Evolutionary conservation across 2,113 vertebrate genomes (phyloP).

Genomic region (Cichladusa arquata): DNA sequence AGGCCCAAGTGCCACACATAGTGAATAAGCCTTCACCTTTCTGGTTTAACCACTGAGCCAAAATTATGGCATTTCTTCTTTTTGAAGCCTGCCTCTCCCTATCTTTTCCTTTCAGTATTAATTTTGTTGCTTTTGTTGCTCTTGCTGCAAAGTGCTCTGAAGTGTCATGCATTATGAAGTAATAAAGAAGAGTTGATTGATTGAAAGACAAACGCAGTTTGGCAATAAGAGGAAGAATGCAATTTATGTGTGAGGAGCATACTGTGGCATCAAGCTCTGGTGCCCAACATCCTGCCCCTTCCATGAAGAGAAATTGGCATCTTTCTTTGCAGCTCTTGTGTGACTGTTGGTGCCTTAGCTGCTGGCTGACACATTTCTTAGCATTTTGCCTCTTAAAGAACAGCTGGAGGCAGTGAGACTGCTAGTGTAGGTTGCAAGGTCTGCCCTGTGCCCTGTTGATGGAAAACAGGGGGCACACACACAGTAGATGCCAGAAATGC

Average conservation of each 20-base stretch:
- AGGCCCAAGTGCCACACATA: neutral
- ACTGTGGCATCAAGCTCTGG: neutral
- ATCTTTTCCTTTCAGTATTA: neutral
- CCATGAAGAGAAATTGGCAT: accelerated
- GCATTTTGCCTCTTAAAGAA: neutral
- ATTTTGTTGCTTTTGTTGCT: neutral
- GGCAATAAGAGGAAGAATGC: neutral
- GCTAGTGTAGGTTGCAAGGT: neutral
- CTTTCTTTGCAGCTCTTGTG: neutral
- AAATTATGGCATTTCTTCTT: neutral
- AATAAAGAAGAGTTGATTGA: neutral
- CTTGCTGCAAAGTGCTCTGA: neutral
- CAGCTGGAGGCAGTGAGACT: neutral
- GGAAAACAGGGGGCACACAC: neutral
- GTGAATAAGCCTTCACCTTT: neutral
- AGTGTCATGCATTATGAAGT: neutral
- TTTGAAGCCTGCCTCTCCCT: neutral
- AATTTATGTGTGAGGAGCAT: neutral
- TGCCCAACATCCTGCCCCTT: neutral
- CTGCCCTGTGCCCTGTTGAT: neutral
- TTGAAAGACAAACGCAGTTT: neutral
- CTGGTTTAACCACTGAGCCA: neutral
- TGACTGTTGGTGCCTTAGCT: neutral
- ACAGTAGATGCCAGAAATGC: neutral
- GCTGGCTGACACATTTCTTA: neutral